Conservation (phyloP, 2,888 invertebrate species). For the Xestia ashworthii region DNA sequence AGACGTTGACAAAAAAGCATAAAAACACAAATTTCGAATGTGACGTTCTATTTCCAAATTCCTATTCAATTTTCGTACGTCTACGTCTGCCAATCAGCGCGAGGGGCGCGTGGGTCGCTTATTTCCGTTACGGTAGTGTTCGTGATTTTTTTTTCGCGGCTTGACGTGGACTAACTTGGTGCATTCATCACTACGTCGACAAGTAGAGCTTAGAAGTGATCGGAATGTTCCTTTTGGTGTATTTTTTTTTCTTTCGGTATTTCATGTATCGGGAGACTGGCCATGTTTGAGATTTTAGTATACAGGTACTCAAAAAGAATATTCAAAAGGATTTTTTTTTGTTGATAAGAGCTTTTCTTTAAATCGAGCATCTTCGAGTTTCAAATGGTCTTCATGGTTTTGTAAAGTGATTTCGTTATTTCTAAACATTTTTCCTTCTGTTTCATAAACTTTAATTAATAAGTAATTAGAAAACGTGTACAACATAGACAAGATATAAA, state of each 20-base stretch:
- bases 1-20: constrained; percentile 4
- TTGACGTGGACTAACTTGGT: constrained; percentile 86
- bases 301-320: background rate
- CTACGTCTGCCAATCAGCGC: constrained; percentile 83
- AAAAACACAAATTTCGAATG: constrained; percentile 25
- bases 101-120: constrained; percentile 78
- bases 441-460: background rate
- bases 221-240: constrained; percentile 22
- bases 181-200: constrained; percentile 83
- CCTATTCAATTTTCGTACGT: constrained; percentile 68
- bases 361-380: background rate
- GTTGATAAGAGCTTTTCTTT: background rate
- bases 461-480: background rate
- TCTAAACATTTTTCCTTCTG: background rate
- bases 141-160: constrained; percentile 81
- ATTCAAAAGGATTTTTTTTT: background rate
- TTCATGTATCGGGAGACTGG: background rate
- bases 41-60: constrained; percentile 62
- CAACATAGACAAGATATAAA: background rate
- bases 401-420: background rate
- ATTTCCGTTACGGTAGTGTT: constrained; percentile 80
- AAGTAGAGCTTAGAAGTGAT: constrained; percentile 70
- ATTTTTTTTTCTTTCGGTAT: background rate
- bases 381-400: background rate
- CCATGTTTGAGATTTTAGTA: background rate